These are phyloP conservation scores for Agrypnus murinus DNA, from an alignment of 2,888 invertebrate genomes.

Conservation along the genomic window DNA sequence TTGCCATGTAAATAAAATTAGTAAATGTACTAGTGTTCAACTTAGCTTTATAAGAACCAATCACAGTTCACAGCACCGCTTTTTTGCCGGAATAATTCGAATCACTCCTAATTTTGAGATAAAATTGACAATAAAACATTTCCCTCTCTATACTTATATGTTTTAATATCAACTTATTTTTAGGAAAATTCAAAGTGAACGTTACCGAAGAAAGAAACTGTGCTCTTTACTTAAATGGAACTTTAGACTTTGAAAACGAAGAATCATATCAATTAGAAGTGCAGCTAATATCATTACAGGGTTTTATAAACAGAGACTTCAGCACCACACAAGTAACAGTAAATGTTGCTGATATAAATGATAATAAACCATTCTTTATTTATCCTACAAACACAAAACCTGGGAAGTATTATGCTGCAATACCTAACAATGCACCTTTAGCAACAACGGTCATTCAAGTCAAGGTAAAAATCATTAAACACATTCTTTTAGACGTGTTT, in stretches of 20 bases:
- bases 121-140: too few species aligned
- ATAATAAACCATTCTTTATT: constrained; percentile 89
- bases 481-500: neutral
- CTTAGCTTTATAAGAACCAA: too few species aligned
- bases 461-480: constrained; percentile 71
- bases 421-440: constrained; percentile 82
- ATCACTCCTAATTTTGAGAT: too few species aligned
- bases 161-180: neutral
- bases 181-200: constrained; percentile 82
- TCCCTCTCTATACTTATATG: too few species aligned
- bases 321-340: constrained; percentile 85
- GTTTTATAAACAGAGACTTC: constrained; percentile 85
- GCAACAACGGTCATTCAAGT: constrained; percentile 87
- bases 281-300: constrained; percentile 85
- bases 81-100: too few species aligned
- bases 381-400: constrained; percentile 77
- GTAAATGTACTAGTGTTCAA: too few species aligned
- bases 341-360: constrained; percentile 90
- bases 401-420: constrained; percentile 86
- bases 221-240: constrained; percentile 82
- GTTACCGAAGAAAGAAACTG: constrained; percentile 89
- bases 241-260: constrained; percentile 86
- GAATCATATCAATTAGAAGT: constrained; percentile 85
- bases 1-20: too few species aligned
- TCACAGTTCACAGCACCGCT: too few species aligned